A percentile compares a stretch with the other conserved stretches of the same genome.
Conservation (phyloP, 2,113 vertebrate genomes). For the Nerophis lumbriciformis region DNA sequence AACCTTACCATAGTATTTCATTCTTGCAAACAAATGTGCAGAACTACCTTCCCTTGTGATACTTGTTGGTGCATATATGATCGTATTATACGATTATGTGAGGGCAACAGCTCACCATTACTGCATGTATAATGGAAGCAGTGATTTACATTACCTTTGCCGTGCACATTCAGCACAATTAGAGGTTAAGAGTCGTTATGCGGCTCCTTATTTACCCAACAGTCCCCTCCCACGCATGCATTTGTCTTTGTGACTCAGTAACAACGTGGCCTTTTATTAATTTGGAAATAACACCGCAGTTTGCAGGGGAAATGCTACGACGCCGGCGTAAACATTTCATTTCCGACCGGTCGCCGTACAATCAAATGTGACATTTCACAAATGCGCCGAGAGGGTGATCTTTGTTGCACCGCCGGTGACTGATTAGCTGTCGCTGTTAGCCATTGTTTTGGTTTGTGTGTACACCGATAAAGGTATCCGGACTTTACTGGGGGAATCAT, state of each 20-base stretch:
- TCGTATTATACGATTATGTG: background rate
- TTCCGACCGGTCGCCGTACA: background rate
- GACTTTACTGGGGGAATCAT: background rate
- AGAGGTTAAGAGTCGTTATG: conserved; percentile 18
- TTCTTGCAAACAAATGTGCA: background rate
- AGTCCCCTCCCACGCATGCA: conserved; percentile 15
- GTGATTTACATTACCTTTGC: conserved; percentile 25
- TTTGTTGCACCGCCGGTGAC: background rate
- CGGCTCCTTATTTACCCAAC: conserved; percentile 14
- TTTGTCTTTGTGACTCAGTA: conserved; percentile 4
- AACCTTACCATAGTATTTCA: background rate
- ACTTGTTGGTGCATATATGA: background rate
- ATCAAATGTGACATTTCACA: background rate
- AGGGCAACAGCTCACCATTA: background rate
- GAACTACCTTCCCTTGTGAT: background rate
- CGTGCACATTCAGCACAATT: conserved; percentile 24
- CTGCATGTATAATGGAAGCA: background rate
- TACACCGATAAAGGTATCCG: background rate
- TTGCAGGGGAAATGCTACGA: background rate
- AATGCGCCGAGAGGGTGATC: conserved; percentile 9
- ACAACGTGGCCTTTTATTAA: background rate
- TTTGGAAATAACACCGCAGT: background rate
- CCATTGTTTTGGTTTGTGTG: conserved; percentile 14
- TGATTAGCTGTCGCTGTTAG: conserved; percentile 22
- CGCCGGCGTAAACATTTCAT: background rate